These are phyloP conservation scores for Mystacornis crossleyi DNA, from an alignment of 2,113 vertebrate species.

Conservation along the genomic window DNA sequence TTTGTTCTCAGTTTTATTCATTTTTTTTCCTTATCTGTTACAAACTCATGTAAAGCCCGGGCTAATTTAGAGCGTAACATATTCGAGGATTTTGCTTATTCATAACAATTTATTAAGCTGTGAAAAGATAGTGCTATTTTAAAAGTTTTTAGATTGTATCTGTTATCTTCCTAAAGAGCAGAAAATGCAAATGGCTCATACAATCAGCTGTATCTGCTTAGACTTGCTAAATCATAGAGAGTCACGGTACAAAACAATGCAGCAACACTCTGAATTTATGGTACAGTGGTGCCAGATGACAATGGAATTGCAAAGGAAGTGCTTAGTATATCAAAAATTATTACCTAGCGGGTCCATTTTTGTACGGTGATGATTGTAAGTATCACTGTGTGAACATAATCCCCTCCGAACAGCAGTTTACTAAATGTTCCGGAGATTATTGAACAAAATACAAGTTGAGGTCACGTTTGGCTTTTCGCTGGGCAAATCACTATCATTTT, in stretches of 20 bases:
- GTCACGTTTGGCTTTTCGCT: not conserved
- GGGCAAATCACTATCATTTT: slow-evolving; percentile 20
- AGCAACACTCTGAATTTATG: not conserved
- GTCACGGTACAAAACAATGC: not conserved
- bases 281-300: not conserved
- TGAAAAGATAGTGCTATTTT: not conserved
- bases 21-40: not conserved
- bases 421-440: not conserved
- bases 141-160: not conserved
- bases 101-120: not conserved
- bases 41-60: not conserved
- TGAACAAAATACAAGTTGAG: not conserved
- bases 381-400: not conserved
- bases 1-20: not conserved
- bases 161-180: not conserved
- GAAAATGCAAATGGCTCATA: not conserved
- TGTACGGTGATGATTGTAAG: not conserved
- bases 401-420: not conserved
- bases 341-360: not conserved
- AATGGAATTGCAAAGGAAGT: slow-evolving; percentile 30
- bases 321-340: slow-evolving; percentile 36
- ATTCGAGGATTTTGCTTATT: not conserved
- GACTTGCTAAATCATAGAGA: not conserved
- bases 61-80: not conserved
- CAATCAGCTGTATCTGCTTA: not conserved